Evolutionary conservation across 1,140 invertebrate species (phyloP).

Genomic region (Rhopalosiphum padi): DNA sequence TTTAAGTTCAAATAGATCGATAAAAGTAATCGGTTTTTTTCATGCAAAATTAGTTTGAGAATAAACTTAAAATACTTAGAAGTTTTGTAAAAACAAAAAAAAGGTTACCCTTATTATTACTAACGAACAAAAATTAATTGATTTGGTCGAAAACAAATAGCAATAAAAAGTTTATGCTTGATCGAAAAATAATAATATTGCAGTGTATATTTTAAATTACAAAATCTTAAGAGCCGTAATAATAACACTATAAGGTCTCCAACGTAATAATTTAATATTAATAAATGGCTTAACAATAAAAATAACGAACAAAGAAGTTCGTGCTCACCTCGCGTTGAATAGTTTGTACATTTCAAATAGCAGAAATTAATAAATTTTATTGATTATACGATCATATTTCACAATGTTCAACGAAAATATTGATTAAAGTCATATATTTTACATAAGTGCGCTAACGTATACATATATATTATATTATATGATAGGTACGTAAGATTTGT

Average conservation of each 20-base stretch:
- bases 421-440: background rate
- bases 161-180: slow-evolving; percentile 15
- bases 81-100: background rate
- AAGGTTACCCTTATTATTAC: background rate
- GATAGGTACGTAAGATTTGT: background rate
- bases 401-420: background rate
- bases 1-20: slow-evolving; percentile 8
- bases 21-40: slow-evolving; percentile 25
- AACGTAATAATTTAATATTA: background rate
- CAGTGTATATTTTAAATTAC: background rate
- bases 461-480: background rate
- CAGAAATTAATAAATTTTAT: background rate
- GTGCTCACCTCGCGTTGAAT: background rate
- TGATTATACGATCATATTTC: background rate
- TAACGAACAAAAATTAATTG: slow-evolving; percentile 24
- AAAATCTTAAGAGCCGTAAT: background rate
- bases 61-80: background rate
- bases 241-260: background rate
- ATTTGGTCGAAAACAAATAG: background rate
- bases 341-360: background rate
- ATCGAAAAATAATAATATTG: slow-evolving; percentile 16
- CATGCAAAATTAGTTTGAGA: slow-evolving; percentile 2
- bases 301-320: background rate
- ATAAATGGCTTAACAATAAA: background rate
- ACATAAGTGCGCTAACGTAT: background rate